A percentile compares a stretch with the other conserved stretches of the same genome.
Evolutionary conservation across 2,113 vertebrate species (phyloP).

Genomic region (Elanus axillaris): DNA sequence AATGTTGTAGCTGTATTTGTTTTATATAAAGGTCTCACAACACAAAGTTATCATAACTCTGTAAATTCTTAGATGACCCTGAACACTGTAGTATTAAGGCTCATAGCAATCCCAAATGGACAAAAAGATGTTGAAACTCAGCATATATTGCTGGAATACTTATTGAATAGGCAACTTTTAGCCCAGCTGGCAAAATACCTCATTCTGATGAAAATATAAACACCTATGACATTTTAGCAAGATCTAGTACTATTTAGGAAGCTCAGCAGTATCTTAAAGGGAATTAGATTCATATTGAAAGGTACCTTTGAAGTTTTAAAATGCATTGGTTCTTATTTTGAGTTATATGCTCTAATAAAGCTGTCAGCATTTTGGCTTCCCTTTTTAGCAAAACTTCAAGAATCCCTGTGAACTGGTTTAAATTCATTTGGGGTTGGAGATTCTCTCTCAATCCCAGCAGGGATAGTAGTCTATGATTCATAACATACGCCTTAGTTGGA

Average conservation of each 20-base stretch:
- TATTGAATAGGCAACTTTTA: neutral
- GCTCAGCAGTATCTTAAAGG: constrained; percentile 52
- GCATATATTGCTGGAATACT: neutral
- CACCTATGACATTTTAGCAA: neutral
- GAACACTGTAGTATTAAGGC: neutral
- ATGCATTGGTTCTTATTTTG: constrained; percentile 51
- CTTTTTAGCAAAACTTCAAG: constrained; percentile 45
- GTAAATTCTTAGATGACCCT: neutral
- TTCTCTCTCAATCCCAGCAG: constrained; percentile 27
- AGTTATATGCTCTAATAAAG: constrained; percentile 75
- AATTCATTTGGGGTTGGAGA: constrained; percentile 54
- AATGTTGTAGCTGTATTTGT: neutral
- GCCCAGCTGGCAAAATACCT: neutral
- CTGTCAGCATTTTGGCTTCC: constrained; percentile 68
- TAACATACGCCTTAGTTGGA: neutral
- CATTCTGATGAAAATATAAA: neutral
- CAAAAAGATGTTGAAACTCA: neutral
- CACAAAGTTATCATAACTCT: neutral
- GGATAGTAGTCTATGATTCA: constrained; percentile 1
- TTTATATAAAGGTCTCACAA: neutral
- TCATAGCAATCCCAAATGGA: neutral
- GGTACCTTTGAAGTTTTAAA: constrained; percentile 67
- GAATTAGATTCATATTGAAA: constrained; percentile 68
- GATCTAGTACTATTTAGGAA: neutral
- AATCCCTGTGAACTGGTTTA: constrained; percentile 54